Percentiles rank a stretch among this genome's conserved stretches.
Evolutionary conservation across 2,797 vertebrate species (phyloP).

Genomic region (Acrossocheilus wenchowensis): DNA sequence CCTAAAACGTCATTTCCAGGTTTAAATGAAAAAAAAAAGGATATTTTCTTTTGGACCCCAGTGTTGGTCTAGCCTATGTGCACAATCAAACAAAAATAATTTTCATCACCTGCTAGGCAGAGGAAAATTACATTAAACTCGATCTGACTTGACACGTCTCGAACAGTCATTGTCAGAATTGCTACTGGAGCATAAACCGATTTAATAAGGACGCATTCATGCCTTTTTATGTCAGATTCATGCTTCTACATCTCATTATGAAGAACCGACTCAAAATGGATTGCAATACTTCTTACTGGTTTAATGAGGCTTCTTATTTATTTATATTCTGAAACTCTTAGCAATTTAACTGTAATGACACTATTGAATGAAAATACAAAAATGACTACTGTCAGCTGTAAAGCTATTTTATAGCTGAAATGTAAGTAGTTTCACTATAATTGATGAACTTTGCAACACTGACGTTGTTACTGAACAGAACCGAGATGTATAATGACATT

Average conservation of each 20-base stretch:
- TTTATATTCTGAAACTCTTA: too few relatives aligned
- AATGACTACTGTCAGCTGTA: not conserved
- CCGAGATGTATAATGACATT: not conserved
- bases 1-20: not conserved
- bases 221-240: not conserved
- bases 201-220: not conserved
- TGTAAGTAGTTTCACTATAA: not conserved
- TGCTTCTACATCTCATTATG: not conserved
- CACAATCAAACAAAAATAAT: not conserved
- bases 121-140: not conserved
- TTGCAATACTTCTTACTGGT: not conserved
- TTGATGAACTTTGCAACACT: not conserved
- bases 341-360: not conserved
- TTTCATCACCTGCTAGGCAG: not conserved
- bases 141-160: not conserved
- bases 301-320: not conserved
- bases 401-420: not conserved
- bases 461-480: not conserved
- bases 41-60: not conserved
- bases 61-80: not conserved
- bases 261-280: not conserved
- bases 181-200: not conserved
- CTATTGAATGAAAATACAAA: too few relatives aligned
- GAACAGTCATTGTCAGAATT: not conserved
- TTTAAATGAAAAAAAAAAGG: not conserved